Evolutionary conservation across 2,888 invertebrate genomes (phyloP).

Genomic region (Listrodromus nycthemerus): DNA sequence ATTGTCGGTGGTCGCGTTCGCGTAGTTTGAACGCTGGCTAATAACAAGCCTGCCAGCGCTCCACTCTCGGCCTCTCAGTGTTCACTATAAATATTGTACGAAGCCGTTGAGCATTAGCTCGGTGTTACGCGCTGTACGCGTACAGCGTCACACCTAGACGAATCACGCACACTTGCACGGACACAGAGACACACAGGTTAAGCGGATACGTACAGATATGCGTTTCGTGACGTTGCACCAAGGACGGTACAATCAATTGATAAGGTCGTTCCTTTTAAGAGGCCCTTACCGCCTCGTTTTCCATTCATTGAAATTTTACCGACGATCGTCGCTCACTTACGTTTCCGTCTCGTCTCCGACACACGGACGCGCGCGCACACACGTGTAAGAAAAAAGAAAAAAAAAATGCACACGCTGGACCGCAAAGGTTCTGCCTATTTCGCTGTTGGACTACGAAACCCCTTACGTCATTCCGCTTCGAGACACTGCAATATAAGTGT

Average conservation of each 20-base stretch:
- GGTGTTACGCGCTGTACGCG: neutral
- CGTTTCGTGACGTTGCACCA: constrained; percentile 74
- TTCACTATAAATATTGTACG: constrained; percentile 6
- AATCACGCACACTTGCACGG: neutral
- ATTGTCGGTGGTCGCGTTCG: constrained; percentile 26
- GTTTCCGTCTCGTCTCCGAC: constrained; percentile 55
- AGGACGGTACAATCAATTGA: constrained; percentile 82
- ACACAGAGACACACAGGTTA: constrained; percentile 8
- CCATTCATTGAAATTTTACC: constrained; percentile 81
- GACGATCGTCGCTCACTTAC: constrained; percentile 54
- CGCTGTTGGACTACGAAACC: constrained; percentile 10
- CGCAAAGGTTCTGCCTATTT: neutral
- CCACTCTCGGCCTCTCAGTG: constrained; percentile 12
- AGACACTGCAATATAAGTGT: neutral
- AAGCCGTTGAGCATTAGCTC: neutral
- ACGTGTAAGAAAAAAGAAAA: neutral
- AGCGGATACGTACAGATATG: constrained; percentile 13
- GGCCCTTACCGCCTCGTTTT: constrained; percentile 80
- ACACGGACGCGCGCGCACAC: neutral
- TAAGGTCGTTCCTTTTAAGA: constrained; percentile 83
- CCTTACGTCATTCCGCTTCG: constrained; percentile 12
- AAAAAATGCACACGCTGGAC: neutral
- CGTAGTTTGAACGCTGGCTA: constrained; percentile 11
- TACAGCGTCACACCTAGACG: constrained; percentile 6
- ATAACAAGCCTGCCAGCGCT: constrained; percentile 17